Evolutionary conservation across 1,140 invertebrate species (phyloP).

Genomic region (Periplaneta americana): DNA sequence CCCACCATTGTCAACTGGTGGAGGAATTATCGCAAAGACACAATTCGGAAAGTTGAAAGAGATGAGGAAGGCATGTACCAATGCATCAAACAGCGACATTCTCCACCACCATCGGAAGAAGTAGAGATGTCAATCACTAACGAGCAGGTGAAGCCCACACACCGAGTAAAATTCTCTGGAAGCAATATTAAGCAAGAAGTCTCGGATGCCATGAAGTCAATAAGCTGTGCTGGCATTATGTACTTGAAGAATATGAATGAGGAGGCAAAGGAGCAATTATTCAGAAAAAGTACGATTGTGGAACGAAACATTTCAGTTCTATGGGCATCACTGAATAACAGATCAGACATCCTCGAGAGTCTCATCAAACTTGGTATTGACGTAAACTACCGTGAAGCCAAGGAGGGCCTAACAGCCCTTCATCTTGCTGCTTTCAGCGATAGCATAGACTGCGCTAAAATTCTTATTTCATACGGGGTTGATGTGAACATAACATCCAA

Average conservation of each 20-base stretch:
- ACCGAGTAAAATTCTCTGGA: neutral
- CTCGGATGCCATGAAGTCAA: too few species aligned
- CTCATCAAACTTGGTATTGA: constrained; percentile 60
- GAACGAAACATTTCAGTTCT: constrained; percentile 55
- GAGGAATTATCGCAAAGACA: neutral
- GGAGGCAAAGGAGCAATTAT: neutral
- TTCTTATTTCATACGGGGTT: constrained; percentile 58
- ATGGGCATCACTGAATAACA: constrained; percentile 62
- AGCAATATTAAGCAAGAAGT: too few species aligned
- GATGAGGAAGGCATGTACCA: neutral
- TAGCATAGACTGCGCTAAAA: constrained; percentile 58
- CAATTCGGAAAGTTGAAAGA: neutral
- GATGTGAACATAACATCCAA: constrained; percentile 55
- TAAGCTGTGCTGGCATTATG: constrained; percentile 54
- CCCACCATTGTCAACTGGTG: neutral
- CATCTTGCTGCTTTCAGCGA: constrained; percentile 74
- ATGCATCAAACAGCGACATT: neutral
- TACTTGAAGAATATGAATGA: too few species aligned
- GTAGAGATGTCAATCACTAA: neutral
- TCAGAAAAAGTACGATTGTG: neutral
- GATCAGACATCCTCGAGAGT: constrained; percentile 52
- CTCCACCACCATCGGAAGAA: neutral
- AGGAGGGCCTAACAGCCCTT: constrained; percentile 58
- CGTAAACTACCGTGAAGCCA: constrained; percentile 57
- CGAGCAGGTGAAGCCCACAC: neutral